Percentiles rank a stretch among this genome's conserved stretches.
Conservation (phyloP, 92 coral and sea anemone genomes). For the Nematostella vectensis region DNA sequence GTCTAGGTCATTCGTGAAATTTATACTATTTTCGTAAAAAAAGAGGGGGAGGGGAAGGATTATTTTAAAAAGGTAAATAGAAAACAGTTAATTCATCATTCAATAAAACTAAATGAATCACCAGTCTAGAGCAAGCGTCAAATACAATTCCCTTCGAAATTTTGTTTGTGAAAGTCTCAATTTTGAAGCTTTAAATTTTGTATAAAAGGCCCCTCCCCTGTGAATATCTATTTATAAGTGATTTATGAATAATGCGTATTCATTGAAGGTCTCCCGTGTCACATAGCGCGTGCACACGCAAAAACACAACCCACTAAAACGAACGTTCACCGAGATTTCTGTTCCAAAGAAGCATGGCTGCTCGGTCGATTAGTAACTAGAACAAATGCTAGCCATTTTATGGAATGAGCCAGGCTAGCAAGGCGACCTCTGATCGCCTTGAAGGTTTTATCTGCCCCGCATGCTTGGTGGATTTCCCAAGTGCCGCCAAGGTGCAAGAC, state of each 20-base stretch:
- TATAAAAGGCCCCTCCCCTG: no score
- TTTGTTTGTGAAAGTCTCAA: no score
- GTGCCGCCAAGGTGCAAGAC: constrained; percentile 61
- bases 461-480: constrained; percentile 80
- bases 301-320: background rate
- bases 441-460: constrained; percentile 98
- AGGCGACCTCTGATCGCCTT: constrained; percentile 37
- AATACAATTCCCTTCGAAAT: no score
- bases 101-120: no score
- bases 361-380: background rate
- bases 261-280: background rate
- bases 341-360: background rate
- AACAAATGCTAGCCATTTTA: constrained; percentile 33
- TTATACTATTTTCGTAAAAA: no score
- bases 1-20: no score
- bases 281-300: background rate
- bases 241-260: background rate
- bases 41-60: no score
- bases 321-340: background rate
- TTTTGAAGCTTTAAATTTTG: no score
- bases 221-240: no score
- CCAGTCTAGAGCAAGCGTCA: no score
- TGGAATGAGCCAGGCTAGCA: constrained; percentile 77
- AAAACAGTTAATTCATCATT: no score
- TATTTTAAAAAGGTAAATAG: no score